A percentile compares a stretch with the other conserved stretches of the same genome.
These are phyloP conservation scores for Misgurnus mizolepis DNA, from an alignment of 2,113 vertebrate species.

Conservation along the genomic window DNA sequence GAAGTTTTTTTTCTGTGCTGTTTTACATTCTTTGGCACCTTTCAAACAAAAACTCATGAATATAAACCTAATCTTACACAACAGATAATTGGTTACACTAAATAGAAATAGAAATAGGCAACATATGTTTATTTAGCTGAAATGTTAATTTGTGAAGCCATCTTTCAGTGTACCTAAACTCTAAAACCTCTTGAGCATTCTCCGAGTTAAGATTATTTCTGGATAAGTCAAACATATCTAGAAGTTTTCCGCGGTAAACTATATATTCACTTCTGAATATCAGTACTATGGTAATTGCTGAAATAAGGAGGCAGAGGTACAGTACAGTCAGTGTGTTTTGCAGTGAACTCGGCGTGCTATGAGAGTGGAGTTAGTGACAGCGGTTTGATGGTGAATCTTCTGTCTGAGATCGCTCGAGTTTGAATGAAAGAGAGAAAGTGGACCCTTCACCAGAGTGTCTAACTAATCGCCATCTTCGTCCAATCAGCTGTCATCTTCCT, in stretches of 20 bases:
- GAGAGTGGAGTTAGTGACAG: conserved; percentile 39
- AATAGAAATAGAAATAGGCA: too few species aligned
- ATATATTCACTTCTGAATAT: neutral
- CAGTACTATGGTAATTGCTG: conserved; percentile 26
- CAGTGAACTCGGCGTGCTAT: neutral
- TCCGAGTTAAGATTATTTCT: neutral
- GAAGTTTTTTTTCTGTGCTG: too few species aligned
- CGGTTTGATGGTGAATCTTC: conserved; percentile 23
- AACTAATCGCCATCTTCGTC: conserved; percentile 53
- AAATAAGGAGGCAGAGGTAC: conserved; percentile 6
- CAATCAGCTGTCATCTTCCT: conserved; percentile 48
- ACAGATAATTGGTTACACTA: too few species aligned
- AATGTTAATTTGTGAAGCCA: too few species aligned
- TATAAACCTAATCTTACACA: too few species aligned
- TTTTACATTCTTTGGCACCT: too few species aligned
- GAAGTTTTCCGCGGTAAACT: neutral
- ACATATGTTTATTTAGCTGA: too few species aligned
- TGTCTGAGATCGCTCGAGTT: neutral
- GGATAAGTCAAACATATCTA: neutral
- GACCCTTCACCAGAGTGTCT: conserved; percentile 41
- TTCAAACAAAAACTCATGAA: too few species aligned
- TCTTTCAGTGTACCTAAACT: neutral
- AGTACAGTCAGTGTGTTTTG: neutral
- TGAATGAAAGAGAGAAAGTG: conserved; percentile 4
- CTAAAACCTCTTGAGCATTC: neutral